A percentile compares a stretch with the other conserved stretches of the same genome.
Evolutionary conservation across 2,113 vertebrate species (phyloP).

Genomic region (Petromus typicus): DNA sequence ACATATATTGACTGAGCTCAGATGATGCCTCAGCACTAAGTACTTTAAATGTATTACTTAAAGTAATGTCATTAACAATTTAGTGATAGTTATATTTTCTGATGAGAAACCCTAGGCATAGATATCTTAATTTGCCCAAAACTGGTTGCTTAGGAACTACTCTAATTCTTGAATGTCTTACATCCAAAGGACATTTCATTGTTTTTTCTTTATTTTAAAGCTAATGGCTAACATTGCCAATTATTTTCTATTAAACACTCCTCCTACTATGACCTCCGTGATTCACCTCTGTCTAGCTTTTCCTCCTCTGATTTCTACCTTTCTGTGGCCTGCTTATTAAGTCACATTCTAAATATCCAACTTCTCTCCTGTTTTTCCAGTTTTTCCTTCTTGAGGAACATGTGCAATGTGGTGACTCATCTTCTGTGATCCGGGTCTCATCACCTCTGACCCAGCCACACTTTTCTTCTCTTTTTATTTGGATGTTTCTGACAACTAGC

Average conservation of each 20-base stretch:
- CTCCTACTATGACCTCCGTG: background rate
- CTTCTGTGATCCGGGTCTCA: background rate
- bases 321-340: background rate
- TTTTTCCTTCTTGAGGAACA: background rate
- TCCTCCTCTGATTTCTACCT: constrained; percentile 15
- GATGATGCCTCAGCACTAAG: background rate
- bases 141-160: constrained; percentile 29
- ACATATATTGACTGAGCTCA: background rate
- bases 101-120: constrained; percentile 15
- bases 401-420: background rate
- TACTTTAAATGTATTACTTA: constrained; percentile 32
- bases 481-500: background rate
- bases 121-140: constrained; percentile 33
- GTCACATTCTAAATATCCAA: background rate
- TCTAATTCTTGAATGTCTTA: constrained; percentile 15
- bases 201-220: background rate
- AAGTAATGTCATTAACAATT: constrained; percentile 25
- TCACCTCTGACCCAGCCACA: background rate
- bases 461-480: background rate
- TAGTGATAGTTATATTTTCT: background rate
- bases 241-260: background rate
- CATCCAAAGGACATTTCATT: background rate
- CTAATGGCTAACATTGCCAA: background rate
- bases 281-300: background rate
- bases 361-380: background rate